phyloP scores from a whole-genome alignment of 2,888 invertebrate species.

The Agriopis aurantiaria region DNA sequence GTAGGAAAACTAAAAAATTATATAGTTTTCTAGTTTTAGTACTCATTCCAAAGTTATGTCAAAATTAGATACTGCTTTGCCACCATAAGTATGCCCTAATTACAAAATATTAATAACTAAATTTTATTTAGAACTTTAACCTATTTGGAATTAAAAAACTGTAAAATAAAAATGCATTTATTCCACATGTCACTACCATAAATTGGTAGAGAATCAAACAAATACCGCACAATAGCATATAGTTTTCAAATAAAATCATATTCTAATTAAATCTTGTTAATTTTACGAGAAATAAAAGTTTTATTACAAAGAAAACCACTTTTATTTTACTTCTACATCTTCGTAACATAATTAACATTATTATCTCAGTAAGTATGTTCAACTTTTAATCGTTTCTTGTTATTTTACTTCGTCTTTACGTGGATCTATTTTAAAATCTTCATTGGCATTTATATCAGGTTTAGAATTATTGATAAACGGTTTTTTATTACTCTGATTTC shows the following conservation, averaged over 20 bases:
- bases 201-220: not conserved
- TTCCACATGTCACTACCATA: not conserved
- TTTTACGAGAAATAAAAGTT: slow-evolving; percentile 34
- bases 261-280: slow-evolving; percentile 32
- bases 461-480: not conserved
- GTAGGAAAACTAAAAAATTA: no score
- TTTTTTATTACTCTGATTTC: not conserved
- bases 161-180: slow-evolving; percentile 18
- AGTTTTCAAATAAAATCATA: slow-evolving; percentile 18
- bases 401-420: slow-evolving; percentile 6
- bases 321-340: not conserved
- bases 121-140: no score
- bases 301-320: slow-evolving; percentile 15
- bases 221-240: slow-evolving; percentile 28
- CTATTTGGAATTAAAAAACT: no score
- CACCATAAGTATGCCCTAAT: no score
- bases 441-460: slow-evolving; percentile 1
- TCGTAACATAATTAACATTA: not conserved
- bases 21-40: no score
- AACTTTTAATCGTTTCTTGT: not conserved
- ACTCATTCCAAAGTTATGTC: no score
- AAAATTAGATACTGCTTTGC: no score
- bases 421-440: slow-evolving; percentile 8
- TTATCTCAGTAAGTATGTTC: no score
- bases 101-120: no score